phyloP scores from a whole-genome alignment of 1,140 invertebrate species.

The Ectropis grisescens region DNA sequence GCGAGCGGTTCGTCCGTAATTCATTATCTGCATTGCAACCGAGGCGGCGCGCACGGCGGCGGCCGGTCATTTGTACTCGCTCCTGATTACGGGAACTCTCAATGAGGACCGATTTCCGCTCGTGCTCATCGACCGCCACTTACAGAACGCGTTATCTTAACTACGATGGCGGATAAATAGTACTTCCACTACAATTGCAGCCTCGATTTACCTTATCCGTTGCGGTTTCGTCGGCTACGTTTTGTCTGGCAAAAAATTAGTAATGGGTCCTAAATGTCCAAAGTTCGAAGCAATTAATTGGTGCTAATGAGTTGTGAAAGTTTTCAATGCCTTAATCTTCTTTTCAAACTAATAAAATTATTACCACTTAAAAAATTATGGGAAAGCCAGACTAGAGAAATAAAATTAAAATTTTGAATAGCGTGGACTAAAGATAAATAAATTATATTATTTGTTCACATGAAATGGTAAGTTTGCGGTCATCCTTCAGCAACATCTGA shows the following conservation, averaged over 20 bases:
- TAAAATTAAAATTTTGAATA: too few relatives aligned
- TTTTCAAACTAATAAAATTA: background rate
- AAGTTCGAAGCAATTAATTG: background rate
- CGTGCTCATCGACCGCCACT: conserved; percentile 30
- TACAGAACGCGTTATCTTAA: conserved; percentile 18
- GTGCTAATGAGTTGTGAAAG: background rate
- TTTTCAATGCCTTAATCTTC: background rate
- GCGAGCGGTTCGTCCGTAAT: conserved; percentile 46
- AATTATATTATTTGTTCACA: too few relatives aligned
- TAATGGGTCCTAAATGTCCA: background rate
- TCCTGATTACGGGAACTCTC: conserved; percentile 42
- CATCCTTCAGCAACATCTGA: too few relatives aligned
- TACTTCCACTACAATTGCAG: conserved; percentile 7
- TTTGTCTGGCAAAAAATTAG: background rate
- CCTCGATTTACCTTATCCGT: background rate
- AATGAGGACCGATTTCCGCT: conserved; percentile 37
- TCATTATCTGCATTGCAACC: conserved; percentile 38
- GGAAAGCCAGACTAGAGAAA: background rate
- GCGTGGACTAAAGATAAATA: too few relatives aligned
- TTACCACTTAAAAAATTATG: background rate
- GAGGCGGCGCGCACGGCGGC: conserved; percentile 9
- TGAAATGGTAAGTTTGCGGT: too few relatives aligned
- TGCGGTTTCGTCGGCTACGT: background rate
- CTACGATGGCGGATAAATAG: conserved; percentile 7
- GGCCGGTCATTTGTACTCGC: conserved; percentile 41